phyloP scores from a whole-genome alignment of 2,888 invertebrate species.

The Mayetiola destructor region DNA sequence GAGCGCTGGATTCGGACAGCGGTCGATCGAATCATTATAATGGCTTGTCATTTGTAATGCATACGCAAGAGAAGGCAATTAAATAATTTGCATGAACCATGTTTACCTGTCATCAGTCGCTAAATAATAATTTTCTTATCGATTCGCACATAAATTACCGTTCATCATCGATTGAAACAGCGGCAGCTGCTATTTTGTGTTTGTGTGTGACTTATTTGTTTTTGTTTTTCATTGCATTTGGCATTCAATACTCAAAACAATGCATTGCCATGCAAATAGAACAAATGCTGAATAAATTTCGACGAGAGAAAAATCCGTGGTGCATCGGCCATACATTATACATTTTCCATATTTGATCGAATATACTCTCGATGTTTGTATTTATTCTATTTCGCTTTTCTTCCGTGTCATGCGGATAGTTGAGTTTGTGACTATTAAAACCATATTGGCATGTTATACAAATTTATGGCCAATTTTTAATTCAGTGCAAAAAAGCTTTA shows the following conservation, averaged over 20 bases:
- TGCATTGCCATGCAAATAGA: neutral
- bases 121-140: constrained; percentile 5
- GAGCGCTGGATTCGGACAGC: no score
- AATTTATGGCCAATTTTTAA: constrained; percentile 4
- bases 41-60: neutral
- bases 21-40: no score
- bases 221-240: neutral
- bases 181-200: no score
- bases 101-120: constrained; percentile 4
- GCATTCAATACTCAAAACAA: no score
- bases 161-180: neutral
- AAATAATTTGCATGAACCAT: constrained; percentile 6
- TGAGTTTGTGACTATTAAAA: constrained; percentile 1
- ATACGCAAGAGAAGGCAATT: neutral
- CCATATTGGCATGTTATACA: constrained; percentile 10
- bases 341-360: neutral
- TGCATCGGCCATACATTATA: neutral
- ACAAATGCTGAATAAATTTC: constrained; percentile 1
- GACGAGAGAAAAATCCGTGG: no score
- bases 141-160: constrained; percentile 2
- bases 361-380: no score
- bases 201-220: constrained; percentile 1
- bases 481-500: constrained; percentile 3
- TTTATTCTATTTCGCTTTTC: no score
- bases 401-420: no score